Base-by-base conservation (phyloP, 2,888 invertebrate genomes). In the Conomelus anceps region DNA sequence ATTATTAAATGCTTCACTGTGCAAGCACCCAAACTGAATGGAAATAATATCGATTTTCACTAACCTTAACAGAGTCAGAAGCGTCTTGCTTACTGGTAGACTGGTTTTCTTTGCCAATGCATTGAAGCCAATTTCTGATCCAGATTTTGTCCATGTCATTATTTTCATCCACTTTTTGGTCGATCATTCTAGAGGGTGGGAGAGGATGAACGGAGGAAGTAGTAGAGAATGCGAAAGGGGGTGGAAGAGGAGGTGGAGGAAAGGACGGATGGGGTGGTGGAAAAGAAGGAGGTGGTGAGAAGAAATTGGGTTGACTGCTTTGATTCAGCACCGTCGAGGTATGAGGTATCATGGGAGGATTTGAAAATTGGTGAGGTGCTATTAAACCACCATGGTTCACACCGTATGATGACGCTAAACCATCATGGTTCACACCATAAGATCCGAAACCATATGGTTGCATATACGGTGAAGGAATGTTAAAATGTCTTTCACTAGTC, bases 81-180 rank as follows among this genome's bases (percentile, higher is more conserved):
- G 22, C 24, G 22, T 22, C 23, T 34, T 29, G 22, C 34, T 87
- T 34, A 22, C 17, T 29, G 22, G 22, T 22, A 6, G 20, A 13
- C 22, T 34, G 26, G 22, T 22, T n/a, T 23, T 13, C 11, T 41
- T 41, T 89, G 13, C 85, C 85, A n/a, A 84, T 88, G 20, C 34
- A 13, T 3, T 89, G 87, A n/a, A 88, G 17, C 93, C 93, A 94
- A 7, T 93, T 92, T 90, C 93, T 93, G 24, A 93, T 92, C 92
- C 93, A 93, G 23, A 93, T 89, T 90, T 93, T 93, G 91, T 93
- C 93, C 90, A 92, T 92, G n/a, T 92, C 23, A 13, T 17, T 24
- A 17, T 88, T 23, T 29, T 41, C 87, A 34, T 29, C 34, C 4
- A 6, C 20, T n/a, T n/a, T n/a, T n/a, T n/a, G n/a, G n/a, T n/a